Evolutionary conservation across 2,797 vertebrate genomes (phyloP).

Genomic region (Sparidentex hasta): DNA sequence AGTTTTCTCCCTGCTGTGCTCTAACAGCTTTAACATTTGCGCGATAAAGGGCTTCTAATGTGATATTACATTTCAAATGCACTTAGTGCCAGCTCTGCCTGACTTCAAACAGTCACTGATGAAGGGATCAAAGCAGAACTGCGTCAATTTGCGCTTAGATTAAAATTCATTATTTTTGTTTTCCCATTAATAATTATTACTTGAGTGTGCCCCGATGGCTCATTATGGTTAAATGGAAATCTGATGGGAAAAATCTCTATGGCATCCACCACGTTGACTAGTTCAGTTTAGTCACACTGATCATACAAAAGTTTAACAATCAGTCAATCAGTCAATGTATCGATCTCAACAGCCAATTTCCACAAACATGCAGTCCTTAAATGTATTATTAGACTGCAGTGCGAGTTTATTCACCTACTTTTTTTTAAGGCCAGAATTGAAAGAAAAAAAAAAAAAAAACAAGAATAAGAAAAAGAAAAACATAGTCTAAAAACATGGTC

Average conservation of each 20-base stretch:
- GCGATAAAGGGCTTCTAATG: not conserved
- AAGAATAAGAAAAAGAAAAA: no score
- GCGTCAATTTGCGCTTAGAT: not conserved
- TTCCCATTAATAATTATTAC: not conserved
- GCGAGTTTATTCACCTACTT: no score
- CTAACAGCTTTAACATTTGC: not conserved
- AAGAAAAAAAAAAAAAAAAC: no score
- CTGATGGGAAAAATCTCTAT: no score
- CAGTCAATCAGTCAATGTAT: no score
- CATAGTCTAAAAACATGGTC: no score
- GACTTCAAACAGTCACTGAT: conserved; percentile 15
- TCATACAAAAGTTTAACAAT: not conserved
- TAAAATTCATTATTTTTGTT: not conserved
- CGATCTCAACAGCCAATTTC: no score
- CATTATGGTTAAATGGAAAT: not conserved
- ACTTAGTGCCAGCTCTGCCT: not conserved
- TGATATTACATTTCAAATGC: conserved; percentile 17
- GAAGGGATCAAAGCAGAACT: not conserved
- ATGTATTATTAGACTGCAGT: no score
- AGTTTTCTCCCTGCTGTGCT: not conserved
- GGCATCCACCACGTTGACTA: no score
- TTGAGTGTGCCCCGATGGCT: not conserved
- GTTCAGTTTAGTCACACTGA: not conserved
- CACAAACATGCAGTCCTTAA: no score
- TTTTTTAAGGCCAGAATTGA: no score